These are phyloP conservation scores for Balaeniceps rex DNA, from an alignment of 2,113 vertebrate genomes.

Conservation along the genomic window DNA sequence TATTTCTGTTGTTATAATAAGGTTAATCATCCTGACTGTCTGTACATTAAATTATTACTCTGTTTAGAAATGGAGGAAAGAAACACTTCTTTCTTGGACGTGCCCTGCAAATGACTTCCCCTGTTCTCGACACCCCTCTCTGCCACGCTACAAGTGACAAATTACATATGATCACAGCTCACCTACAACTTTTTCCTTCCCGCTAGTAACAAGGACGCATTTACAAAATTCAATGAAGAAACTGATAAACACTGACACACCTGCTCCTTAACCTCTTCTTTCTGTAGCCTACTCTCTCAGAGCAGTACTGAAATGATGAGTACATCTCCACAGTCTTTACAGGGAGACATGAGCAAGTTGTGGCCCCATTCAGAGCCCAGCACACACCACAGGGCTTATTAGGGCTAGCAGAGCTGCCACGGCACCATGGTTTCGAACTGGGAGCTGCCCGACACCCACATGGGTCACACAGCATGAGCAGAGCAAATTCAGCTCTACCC, in stretches of 20 bases:
- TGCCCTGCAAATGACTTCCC: not conserved
- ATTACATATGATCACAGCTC: not conserved
- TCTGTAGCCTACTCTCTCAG: not conserved
- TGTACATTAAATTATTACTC: not conserved
- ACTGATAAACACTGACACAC: not conserved
- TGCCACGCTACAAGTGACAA: not conserved
- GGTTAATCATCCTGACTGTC: not conserved
- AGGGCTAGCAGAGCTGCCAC: not conserved
- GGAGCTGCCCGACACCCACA: not conserved
- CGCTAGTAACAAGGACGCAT: fast-evolving
- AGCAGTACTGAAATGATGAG: not conserved
- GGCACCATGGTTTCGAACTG: not conserved
- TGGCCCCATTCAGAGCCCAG: not conserved
- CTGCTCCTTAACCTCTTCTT: not conserved
- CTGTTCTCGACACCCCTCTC: not conserved
- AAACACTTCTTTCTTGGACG: not conserved
- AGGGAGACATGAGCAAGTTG: not conserved
- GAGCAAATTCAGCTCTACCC: not conserved
- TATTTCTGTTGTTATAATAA: not conserved
- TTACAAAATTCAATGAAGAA: not conserved
- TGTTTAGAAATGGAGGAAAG: not conserved
- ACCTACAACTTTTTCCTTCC: not conserved
- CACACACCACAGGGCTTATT: not conserved
- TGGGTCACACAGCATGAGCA: not conserved
- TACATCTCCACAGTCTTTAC: not conserved